Percentiles rank a stretch among this genome's conserved stretches.
These are phyloP conservation scores for Gadopsis bispinosus DNA, from an alignment of 2,797 vertebrate genomes.

Conservation along the genomic window DNA sequence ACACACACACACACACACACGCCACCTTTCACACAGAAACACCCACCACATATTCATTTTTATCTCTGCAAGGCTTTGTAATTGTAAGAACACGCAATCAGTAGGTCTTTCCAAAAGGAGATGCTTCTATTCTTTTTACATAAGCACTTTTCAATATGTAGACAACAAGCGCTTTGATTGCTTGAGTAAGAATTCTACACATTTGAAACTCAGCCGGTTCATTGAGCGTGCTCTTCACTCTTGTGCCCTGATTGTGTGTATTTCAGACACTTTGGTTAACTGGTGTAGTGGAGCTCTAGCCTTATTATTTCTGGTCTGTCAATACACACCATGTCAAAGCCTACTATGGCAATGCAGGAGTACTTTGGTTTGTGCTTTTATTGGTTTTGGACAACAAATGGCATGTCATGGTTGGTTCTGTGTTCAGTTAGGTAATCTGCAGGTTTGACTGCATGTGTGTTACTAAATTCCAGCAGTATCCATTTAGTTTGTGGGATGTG, in stretches of 20 bases:
- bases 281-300: constrained; percentile 69
- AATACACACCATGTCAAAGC: constrained; percentile 72
- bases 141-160: constrained; percentile 72
- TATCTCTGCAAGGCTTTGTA: constrained; percentile 79
- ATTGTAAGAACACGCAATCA: constrained; percentile 71
- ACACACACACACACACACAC: constrained; percentile 30
- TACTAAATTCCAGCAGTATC: constrained; percentile 40
- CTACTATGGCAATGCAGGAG: constrained; percentile 77
- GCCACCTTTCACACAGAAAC: constrained; percentile 45
- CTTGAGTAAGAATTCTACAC: constrained; percentile 72
- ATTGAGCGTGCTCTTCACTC: constrained; percentile 55
- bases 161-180: constrained; percentile 79
- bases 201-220: constrained; percentile 62
- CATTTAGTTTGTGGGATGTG: constrained; percentile 42
- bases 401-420: constrained; percentile 67
- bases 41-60: constrained; percentile 66
- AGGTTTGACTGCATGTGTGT: constrained; percentile 46
- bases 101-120: constrained; percentile 61
- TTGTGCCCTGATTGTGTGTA: constrained; percentile 75
- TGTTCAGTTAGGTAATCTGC: constrained; percentile 62
- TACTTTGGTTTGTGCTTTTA: constrained; percentile 89
- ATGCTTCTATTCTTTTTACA: constrained; percentile 68
- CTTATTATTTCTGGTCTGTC: constrained; percentile 69
- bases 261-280: constrained; percentile 87
- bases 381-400: constrained; percentile 83